Conservation (phyloP, 35 echinoderm and acorn worm species). For the Heliocidaris erythrogramma region DNA sequence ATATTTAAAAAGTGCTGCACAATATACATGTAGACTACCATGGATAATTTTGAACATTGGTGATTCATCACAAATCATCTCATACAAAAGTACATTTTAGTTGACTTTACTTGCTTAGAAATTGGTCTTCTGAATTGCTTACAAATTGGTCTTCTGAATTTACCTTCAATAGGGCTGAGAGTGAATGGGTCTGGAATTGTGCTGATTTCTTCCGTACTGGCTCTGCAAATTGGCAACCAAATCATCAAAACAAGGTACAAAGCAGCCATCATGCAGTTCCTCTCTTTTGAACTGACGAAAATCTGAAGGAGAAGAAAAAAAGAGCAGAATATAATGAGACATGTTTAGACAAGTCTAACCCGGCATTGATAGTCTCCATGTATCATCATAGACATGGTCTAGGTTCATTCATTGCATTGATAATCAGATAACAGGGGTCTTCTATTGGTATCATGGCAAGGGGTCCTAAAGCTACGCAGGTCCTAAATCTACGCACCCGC, state of each 20-base stretch:
- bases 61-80: not conserved
- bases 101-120: not conserved
- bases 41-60: not conserved
- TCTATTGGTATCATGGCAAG: too few relatives aligned
- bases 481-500: too few relatives aligned
- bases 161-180: not conserved
- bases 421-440: too few relatives aligned
- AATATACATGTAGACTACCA: not conserved
- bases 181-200: not conserved
- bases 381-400: too few relatives aligned
- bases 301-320: not conserved
- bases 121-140: not conserved
- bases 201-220: not conserved
- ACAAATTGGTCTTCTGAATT: not conserved
- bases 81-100: not conserved
- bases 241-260: not conserved
- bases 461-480: too few relatives aligned
- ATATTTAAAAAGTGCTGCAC: not conserved
- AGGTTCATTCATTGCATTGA: too few relatives aligned
- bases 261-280: not conserved
- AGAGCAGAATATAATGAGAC: too few relatives aligned
- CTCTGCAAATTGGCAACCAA: conserved; percentile 27
- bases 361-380: too few relatives aligned
- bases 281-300: not conserved
- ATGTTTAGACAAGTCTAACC: too few relatives aligned